Base-by-base conservation (phyloP, 1,140 invertebrate species). In the Phenacoccus solenopsis region DNA sequence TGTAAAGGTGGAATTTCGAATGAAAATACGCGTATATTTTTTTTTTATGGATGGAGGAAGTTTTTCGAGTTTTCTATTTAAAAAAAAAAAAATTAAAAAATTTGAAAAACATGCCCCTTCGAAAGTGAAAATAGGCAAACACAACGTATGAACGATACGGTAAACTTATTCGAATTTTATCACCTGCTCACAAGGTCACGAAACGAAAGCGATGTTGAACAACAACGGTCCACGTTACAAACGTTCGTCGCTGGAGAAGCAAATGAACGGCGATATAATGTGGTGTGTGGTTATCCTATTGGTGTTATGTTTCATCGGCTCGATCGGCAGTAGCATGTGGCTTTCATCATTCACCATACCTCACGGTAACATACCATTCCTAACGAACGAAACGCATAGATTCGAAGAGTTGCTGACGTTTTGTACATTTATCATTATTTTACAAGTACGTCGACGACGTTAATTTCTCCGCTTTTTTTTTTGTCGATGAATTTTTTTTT, bases 191-290 rank as follows among this genome's bases (percentile, higher is more conserved):
- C 28, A 74, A 89, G 91, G 95, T 73, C 93, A 95, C 79, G 95
- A 98, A 82, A 97, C 95, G 1, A 98, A 98, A 82, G 93, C 95
- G 0, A 95, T 98, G 92, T 84, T 98, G 21, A 98, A 98, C 79
- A 98, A 98, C 79, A 91, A 93, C 73, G 94, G 94, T 70, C 94
- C 94, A 71, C 84, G 95, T 73, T 96, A 98, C 79, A 98, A 98
- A 80, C 86, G 93, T 73, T 97, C 94, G 64, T 87, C 88, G 69
- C 81, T 98, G 68, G 96, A 98, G 79, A 84, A 88, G 72, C 87
- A 90, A 78, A 97, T 98, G 88, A 98, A 98, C 81, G 85, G 89
- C 68, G 94, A 98, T 80, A 91, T 98, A 27, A 86, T 98, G 73
- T 98, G 93, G 91, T 98, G 95, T 82, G 93, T 98, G 67, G 84